Evolutionary conservation across 2,888 invertebrate genomes (phyloP).

Genomic region (Lampropteryx suffumata): DNA sequence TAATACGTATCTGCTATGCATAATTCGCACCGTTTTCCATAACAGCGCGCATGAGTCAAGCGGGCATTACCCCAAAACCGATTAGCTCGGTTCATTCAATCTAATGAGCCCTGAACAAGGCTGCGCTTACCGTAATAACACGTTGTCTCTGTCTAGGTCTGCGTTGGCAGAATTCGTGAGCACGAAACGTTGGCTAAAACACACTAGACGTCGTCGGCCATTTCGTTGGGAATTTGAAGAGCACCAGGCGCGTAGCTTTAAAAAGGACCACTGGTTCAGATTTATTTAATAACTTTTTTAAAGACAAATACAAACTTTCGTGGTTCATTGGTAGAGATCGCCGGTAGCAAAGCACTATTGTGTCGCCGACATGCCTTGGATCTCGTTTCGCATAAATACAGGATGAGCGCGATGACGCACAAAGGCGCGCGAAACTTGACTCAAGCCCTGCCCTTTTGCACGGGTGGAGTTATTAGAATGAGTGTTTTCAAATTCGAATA

Average conservation of each 20-base stretch:
- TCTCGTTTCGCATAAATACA: constrained; percentile 16
- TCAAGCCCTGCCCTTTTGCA: constrained; percentile 13
- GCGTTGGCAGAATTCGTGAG: constrained; percentile 32
- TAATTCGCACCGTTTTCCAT: constrained; percentile 22
- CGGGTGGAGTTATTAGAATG: too few species aligned
- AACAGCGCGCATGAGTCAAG: constrained; percentile 21
- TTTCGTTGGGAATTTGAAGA: constrained; percentile 32
- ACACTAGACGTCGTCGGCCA: constrained; percentile 36
- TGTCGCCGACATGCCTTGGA: constrained; percentile 10
- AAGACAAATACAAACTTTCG: too few species aligned
- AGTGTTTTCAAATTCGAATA: too few species aligned
- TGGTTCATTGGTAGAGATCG: not conserved
- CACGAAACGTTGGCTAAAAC: constrained; percentile 28
- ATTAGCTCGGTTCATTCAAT: constrained; percentile 21
- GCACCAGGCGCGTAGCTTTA: constrained; percentile 24
- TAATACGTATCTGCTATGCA: constrained; percentile 6
- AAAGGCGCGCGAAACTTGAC: constrained; percentile 18
- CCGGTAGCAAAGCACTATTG: not conserved
- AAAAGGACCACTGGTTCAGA: constrained; percentile 3
- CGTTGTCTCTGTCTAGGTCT: constrained; percentile 25
- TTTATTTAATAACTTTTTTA: too few species aligned
- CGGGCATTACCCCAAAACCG: constrained; percentile 24
- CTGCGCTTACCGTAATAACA: constrained; percentile 27
- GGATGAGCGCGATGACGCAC: constrained; percentile 22
- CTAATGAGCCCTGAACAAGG: constrained; percentile 24